phyloP scores from a whole-genome alignment of 2,797 vertebrate species.

The Aselliscus stoliczkanus region DNA sequence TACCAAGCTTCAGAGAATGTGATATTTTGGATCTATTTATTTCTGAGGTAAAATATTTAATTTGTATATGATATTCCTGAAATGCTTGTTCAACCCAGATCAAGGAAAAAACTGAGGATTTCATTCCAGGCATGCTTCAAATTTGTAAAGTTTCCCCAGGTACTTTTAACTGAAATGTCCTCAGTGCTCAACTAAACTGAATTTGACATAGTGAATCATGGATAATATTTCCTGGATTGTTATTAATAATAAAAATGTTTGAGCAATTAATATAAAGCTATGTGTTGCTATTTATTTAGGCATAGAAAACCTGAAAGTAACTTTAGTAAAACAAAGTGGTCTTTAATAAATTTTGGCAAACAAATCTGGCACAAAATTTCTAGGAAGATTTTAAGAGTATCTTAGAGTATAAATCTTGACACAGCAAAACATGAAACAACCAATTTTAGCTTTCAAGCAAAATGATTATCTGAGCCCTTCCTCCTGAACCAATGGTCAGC shows the following conservation, averaged over 20 bases:
- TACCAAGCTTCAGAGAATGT: constrained; percentile 15
- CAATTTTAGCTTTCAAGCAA: not conserved
- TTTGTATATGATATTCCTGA: constrained; percentile 11
- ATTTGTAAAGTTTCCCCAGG: constrained; percentile 58
- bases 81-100: constrained; percentile 54
- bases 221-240: constrained; percentile 62
- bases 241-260: not conserved
- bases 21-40: not conserved
- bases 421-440: not conserved
- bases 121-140: constrained; percentile 58
- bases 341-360: not conserved
- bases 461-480: not conserved
- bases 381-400: not conserved
- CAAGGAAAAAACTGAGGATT: constrained; percentile 48
- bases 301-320: not conserved
- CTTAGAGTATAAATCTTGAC: not conserved
- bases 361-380: not conserved
- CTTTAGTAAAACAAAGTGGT: not conserved
- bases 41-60: not conserved
- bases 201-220: constrained; percentile 67
- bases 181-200: constrained; percentile 65
- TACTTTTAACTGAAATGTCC: constrained; percentile 48
- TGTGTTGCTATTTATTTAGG: not conserved
- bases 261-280: not conserved
- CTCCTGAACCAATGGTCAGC: not conserved